These are phyloP conservation scores for Equus przewalskii DNA, from an alignment of 2,113 vertebrate genomes.

Conservation along the genomic window DNA sequence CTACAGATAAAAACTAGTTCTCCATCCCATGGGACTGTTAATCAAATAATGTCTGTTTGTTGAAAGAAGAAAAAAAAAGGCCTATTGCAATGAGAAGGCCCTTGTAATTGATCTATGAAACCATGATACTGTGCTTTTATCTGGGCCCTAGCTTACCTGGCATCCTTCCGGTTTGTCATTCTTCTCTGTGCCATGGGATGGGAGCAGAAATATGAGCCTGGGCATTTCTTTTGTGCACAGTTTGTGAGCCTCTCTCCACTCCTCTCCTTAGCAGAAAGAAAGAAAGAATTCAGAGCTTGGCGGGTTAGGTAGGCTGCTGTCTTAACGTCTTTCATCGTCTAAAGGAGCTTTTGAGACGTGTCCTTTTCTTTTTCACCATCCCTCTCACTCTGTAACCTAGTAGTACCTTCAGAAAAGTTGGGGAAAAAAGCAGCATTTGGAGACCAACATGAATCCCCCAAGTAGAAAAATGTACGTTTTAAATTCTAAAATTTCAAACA, in stretches of 20 bases:
- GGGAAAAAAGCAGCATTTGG: not conserved
- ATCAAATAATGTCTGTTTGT: conserved; percentile 76
- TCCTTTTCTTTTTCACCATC: not conserved
- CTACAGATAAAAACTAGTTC: conserved; percentile 71
- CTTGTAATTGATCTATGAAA: conserved; percentile 69
- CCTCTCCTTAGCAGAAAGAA: not conserved
- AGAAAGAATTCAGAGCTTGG: not conserved
- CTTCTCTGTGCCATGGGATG: not conserved
- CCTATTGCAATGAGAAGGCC: conserved; percentile 49
- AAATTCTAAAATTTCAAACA: conserved; percentile 43
- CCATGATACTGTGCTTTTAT: conserved; percentile 55
- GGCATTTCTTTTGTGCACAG: not conserved
- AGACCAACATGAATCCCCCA: not conserved
- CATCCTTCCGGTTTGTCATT: not conserved
- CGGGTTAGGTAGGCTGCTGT: not conserved
- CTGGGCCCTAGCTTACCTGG: conserved; percentile 45
- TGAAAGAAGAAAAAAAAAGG: conserved; percentile 35
- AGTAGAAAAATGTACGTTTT: not conserved
- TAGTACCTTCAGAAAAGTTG: not conserved
- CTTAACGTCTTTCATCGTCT: not conserved
- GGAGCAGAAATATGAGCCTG: conserved; percentile 63
- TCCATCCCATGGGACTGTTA: conserved; percentile 57
- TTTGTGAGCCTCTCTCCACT: not conserved
- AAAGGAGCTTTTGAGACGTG: not conserved
- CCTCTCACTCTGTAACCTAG: not conserved